Base-by-base conservation (phyloP, 2,113 vertebrate genomes). In the Cyprinodon tularosa region DNA sequence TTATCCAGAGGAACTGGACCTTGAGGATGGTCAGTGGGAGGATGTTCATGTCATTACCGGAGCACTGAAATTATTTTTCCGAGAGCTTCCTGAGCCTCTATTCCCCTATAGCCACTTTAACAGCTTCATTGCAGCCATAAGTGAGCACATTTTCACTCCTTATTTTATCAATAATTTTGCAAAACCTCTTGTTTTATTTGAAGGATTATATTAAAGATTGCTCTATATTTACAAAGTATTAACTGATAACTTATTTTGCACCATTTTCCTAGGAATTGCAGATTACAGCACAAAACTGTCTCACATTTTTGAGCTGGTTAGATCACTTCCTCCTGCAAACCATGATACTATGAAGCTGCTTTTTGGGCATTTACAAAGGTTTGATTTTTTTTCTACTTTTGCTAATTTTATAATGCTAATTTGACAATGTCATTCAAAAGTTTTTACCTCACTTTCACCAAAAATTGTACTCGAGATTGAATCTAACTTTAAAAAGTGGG, bases 1-100 rank as follows among this genome's bases (percentile, higher is more conserved):
- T 84, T 75, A 0, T 72, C 94, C 96, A 97, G 98, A 98, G 86
- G 95, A 94, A 8, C 92, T 98, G 68, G 94, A 97, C 91, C 91
- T 99, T 64, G 96, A 98, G 14, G 96, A 97, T 0, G 96, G 96
- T 3, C 95, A 94, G 80, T 98, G 97, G 98, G 96, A 96, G 74
- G 98, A 99, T 36, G 93, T 97, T 60, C 98, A 99, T 0, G 97
- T 99, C 45, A 95, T 99, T 92, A 98, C 96, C 0, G 97, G 98
- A 2, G 97, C 98, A 0, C 88, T 99, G 72, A 99, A 98, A 84
- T 93, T 99, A 42, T 98, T 98, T 91, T 97, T 98, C 85, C 85
- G 97, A 3, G 97, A 98, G 80, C 94, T 98, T 72, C 95, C 95
- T 0, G 97, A 99, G 89, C 97, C 97, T 0, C 95, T 99, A 0